Evolutionary conservation across 2,797 vertebrate genomes (phyloP).

Genomic region (Scomberomorus guttatus): DNA sequence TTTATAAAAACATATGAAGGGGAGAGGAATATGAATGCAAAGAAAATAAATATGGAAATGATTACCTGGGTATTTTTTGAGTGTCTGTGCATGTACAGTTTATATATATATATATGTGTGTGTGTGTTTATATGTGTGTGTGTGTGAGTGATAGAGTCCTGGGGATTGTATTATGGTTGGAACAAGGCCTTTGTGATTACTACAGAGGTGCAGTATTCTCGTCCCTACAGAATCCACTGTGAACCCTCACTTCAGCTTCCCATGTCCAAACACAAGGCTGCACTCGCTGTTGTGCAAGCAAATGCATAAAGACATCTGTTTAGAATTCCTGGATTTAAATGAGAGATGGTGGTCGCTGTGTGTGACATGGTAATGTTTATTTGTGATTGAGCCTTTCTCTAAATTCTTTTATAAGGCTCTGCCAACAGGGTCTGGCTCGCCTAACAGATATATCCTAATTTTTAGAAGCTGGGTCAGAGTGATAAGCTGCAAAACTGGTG

Average conservation of each 20-base stretch:
- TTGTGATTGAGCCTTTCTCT: slow-evolving; percentile 40
- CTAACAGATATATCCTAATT: slow-evolving; percentile 4
- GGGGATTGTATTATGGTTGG: slow-evolving; percentile 74
- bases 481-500: slow-evolving; percentile 15
- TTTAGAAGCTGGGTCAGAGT: slow-evolving; percentile 20
- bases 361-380: slow-evolving; percentile 43
- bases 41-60: slow-evolving; percentile 74
- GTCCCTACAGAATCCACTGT: slow-evolving; percentile 55
- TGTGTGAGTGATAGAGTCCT: slow-evolving; percentile 46
- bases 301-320: slow-evolving; percentile 57
- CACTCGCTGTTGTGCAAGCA: slow-evolving; percentile 50
- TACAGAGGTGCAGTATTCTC: slow-evolving; percentile 63
- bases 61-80: slow-evolving; percentile 64
- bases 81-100: slow-evolving; percentile 25
- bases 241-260: slow-evolving; percentile 60
- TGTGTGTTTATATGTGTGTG: slow-evolving; percentile 20
- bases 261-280: slow-evolving; percentile 57
- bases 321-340: slow-evolving; percentile 57
- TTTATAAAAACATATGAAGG: slow-evolving; percentile 65
- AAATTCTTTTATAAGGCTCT: slow-evolving; percentile 17
- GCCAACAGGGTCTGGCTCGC: slow-evolving; percentile 1
- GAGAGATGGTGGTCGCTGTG: slow-evolving; percentile 42
- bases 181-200: slow-evolving; percentile 68
- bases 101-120: slow-evolving; percentile 30
- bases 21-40: slow-evolving; percentile 54